Evolutionary conservation across 2,888 invertebrate genomes (phyloP), one percentile per base, ranked within the genome.

Genomic region (Bruchidius siliquastri): DNA sequence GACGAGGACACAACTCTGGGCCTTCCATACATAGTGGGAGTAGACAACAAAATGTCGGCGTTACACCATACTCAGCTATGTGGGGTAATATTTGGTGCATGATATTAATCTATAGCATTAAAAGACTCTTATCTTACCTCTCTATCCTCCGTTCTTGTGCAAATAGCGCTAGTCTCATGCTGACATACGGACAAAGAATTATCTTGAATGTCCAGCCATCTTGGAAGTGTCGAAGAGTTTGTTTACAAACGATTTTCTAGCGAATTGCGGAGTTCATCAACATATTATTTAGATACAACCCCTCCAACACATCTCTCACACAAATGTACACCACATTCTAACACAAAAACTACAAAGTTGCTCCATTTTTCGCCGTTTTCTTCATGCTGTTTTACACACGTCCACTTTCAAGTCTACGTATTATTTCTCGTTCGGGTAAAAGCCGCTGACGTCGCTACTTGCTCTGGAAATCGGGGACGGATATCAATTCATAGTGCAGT

Each of bases 121-220:
- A 68, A 67, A 6, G 26, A 70, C 21, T 72, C 22, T 21, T 20
- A 13, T 71, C 68, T 89, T 87, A 91, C 91, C 92, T 91, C 88
- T 89, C 89, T 86, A 89, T 90, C 88, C 88, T 85, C 88, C 88
- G 86, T 87, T 89, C 89, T 87, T 89, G 88, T 87, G 87, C 88
- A 89, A 90, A 88, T 87, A 89, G 90, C 88, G 88, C 89, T 88
- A 90, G 89, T 91, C 89, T 89, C 91, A 91, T 91, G 89, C 89
- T 91, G 91, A 88, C 88, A 90, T 88, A 89, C 89, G 89, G 89
- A 90, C 90, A 90, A 90, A 90, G 90, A 89, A 88, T 88, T 49
- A 89, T 89, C 89, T 89, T 91, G 90, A 91, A 90, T 90, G 90
- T 89, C 90, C 91, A 91, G 91, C 91, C 91, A 92, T 92, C 90